phyloP scores from a whole-genome alignment of 2,888 invertebrate species.

The Tenodera sinensis region DNA sequence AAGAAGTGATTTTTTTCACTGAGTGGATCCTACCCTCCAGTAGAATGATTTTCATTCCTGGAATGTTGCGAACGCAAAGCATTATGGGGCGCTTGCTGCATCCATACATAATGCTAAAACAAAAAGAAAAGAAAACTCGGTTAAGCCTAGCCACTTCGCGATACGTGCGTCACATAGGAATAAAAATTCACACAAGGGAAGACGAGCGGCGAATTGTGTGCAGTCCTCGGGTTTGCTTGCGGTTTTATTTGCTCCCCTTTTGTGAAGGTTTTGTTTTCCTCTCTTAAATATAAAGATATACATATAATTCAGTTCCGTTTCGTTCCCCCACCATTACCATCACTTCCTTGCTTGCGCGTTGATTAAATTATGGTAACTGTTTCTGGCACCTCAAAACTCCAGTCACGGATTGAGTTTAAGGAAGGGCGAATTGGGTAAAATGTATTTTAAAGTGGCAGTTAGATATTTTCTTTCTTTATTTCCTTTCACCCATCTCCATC shows the following conservation, averaged over 20 bases:
- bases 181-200: not conserved
- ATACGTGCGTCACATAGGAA: not conserved
- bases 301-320: not conserved
- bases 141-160: not conserved
- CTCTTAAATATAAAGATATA: not conserved
- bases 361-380: constrained; percentile 12
- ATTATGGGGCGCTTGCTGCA: not conserved
- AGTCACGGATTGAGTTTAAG: constrained; percentile 8
- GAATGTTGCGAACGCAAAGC: not conserved
- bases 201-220: not conserved
- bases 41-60: not conserved
- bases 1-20: not conserved
- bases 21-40: not conserved
- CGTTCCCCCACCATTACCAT: not conserved
- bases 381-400: not conserved
- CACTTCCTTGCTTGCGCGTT: not conserved
- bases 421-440: constrained; percentile 11
- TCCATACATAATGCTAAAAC: not conserved
- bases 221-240: not conserved
- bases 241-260: not conserved
- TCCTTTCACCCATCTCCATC: not conserved
- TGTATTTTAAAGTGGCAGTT: constrained; percentile 16
- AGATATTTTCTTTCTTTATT: not conserved
- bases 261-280: not conserved
- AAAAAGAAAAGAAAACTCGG: not conserved